Conservation (phyloP, 37 sponge, comb jelly and placozoan genomes). For the Diacarnus erythraeanus region DNA sequence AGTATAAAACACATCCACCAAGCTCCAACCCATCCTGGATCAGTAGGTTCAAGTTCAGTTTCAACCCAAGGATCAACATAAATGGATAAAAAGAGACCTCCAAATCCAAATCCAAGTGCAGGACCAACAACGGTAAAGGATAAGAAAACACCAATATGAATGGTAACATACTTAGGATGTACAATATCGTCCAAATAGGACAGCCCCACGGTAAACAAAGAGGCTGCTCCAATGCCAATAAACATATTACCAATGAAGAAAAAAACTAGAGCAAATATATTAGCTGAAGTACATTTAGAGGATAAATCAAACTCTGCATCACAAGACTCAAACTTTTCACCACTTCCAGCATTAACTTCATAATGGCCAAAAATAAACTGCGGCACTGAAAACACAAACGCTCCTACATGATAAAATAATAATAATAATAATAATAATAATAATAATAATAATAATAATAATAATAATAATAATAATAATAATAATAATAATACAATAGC, state of each 20-base stretch:
- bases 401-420: too few species aligned
- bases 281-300: constrained; percentile 1
- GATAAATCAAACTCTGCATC: constrained; percentile 10
- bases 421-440: too few species aligned
- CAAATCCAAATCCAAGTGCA: constrained; percentile 67
- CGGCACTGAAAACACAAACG: constrained; percentile 75
- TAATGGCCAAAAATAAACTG: constrained; percentile 69
- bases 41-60: constrained; percentile 47
- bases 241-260: constrained; percentile 72
- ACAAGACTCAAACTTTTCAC: constrained; percentile 35
- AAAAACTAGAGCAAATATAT: constrained; percentile 58
- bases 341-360: neutral
- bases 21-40: constrained; percentile 83
- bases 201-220: constrained; percentile 76
- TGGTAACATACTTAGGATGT: constrained; percentile 52
- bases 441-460: too few species aligned
- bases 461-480: too few species aligned
- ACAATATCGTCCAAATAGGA: constrained; percentile 79
- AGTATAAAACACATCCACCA: constrained; percentile 85
- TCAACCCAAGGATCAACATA: constrained; percentile 71
- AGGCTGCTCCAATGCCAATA: constrained; percentile 74
- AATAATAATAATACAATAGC: too few species aligned
- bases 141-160: constrained; percentile 66
- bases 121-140: constrained; percentile 66
- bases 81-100: constrained; percentile 51